These are phyloP conservation scores for Dipodomys merriami DNA, from an alignment of 2,113 vertebrate species.

Conservation along the genomic window DNA sequence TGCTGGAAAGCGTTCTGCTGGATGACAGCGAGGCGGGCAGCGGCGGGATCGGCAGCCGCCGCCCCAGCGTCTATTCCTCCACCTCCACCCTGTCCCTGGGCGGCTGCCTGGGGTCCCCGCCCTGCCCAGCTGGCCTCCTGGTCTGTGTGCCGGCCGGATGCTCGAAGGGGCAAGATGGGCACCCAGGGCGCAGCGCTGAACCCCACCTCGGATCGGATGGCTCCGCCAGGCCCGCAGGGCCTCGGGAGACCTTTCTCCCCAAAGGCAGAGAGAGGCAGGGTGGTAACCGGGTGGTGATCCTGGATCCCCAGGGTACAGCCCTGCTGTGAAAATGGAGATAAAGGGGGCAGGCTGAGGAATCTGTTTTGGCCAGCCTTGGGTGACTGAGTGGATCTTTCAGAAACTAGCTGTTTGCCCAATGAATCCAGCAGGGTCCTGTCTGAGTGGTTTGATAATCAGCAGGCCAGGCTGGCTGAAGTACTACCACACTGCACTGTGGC, in stretches of 20 bases:
- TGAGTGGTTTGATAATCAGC: too few relatives aligned
- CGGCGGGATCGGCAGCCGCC: background rate
- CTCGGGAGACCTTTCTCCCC: background rate
- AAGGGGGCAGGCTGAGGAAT: too few relatives aligned
- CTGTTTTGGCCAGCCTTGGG: too few relatives aligned
- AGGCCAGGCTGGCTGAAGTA: too few relatives aligned
- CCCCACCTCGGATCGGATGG: background rate
- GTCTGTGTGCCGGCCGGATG: conserved; percentile 5
- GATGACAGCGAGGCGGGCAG: conserved; percentile 83
- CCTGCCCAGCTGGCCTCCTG: background rate
- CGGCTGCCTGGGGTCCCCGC: accelerated
- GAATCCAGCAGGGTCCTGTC: too few relatives aligned
- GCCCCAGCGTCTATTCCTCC: background rate
- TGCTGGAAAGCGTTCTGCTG: conserved; percentile 86
- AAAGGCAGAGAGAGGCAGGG: background rate
- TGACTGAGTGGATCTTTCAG: too few relatives aligned
- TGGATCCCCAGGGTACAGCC: too few relatives aligned
- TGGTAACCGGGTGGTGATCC: accelerated
- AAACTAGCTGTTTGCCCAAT: too few relatives aligned
- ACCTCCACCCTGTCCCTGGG: background rate
- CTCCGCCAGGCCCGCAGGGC: accelerated
- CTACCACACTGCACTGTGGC: too few relatives aligned
- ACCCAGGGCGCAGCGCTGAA: background rate
- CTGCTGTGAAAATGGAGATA: too few relatives aligned
- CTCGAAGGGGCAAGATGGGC: background rate